Evolutionary conservation across 2,888 invertebrate species (phyloP).

Genomic region (Rotaria macrura): DNA sequence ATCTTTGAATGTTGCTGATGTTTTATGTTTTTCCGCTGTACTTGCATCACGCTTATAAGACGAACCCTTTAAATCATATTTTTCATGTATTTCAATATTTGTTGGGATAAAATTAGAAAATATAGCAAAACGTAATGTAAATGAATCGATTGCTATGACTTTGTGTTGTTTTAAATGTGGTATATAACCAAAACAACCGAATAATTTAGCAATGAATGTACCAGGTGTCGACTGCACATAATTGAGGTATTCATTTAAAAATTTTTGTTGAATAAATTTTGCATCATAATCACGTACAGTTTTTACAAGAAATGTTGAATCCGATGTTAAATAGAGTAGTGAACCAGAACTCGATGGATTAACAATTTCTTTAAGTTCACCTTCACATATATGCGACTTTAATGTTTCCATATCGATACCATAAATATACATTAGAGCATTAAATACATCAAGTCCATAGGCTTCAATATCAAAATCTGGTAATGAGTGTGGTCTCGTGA

Average conservation of each 20-base stretch:
- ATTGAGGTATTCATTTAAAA: neutral
- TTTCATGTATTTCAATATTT: conserved; percentile 81
- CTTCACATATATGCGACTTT: neutral
- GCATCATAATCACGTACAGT: conserved; percentile 14
- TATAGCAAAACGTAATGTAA: conserved; percentile 70
- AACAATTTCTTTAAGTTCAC: neutral
- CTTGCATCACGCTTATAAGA: conserved; percentile 96
- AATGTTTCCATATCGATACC: neutral
- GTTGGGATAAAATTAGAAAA: conserved; percentile 99
- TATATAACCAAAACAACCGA: neutral
- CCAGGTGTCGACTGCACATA: neutral
- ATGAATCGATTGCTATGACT: neutral
- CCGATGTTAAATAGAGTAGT: neutral
- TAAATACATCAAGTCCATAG: neutral
- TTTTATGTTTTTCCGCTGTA: conserved; percentile 78
- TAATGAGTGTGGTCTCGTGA: neutral
- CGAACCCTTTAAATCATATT: conserved; percentile 96
- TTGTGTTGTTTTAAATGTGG: neutral
- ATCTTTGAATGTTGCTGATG: conserved; percentile 89
- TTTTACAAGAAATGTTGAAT: neutral
- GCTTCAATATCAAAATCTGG: conserved; percentile 17
- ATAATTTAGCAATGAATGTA: neutral
- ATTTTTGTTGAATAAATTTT: neutral
- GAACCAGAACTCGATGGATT: neutral
- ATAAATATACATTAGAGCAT: neutral